Conservation (phyloP, 2,113 vertebrate genomes). For the Pachyramphus minor region DNA sequence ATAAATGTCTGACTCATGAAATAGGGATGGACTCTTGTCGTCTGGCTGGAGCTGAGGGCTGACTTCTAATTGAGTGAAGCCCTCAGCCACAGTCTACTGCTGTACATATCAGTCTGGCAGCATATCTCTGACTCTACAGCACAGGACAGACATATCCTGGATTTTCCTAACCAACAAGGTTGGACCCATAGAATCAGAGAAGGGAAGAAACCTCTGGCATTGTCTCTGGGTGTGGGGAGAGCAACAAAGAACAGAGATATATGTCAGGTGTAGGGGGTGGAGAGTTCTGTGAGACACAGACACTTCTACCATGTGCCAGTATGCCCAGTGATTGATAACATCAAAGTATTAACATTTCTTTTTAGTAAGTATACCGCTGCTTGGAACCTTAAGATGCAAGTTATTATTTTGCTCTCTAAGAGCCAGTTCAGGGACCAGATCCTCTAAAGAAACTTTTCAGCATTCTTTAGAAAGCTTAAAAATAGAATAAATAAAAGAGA, state of each 20-base stretch:
- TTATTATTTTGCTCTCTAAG: not conserved
- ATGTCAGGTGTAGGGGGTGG: not conserved
- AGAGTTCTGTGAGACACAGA: not conserved
- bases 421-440: not conserved
- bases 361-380: not conserved
- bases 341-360: not conserved
- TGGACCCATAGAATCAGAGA: not conserved
- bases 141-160: not conserved
- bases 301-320: not conserved
- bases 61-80: not conserved
- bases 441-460: not conserved
- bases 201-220: not conserved
- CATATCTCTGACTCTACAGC: not conserved
- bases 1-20: not conserved
- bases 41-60: not conserved
- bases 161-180: not conserved
- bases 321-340: not conserved
- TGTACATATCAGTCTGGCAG: not conserved
- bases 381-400: not conserved
- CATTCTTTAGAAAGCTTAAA: not conserved
- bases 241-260: not conserved
- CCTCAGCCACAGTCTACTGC: not conserved
- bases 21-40: not conserved
- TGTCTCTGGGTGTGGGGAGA: not conserved
- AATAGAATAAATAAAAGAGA: not conserved